These are phyloP conservation scores for Drymonia ruficornis DNA, from an alignment of 2,888 invertebrate species.

Conservation along the genomic window DNA sequence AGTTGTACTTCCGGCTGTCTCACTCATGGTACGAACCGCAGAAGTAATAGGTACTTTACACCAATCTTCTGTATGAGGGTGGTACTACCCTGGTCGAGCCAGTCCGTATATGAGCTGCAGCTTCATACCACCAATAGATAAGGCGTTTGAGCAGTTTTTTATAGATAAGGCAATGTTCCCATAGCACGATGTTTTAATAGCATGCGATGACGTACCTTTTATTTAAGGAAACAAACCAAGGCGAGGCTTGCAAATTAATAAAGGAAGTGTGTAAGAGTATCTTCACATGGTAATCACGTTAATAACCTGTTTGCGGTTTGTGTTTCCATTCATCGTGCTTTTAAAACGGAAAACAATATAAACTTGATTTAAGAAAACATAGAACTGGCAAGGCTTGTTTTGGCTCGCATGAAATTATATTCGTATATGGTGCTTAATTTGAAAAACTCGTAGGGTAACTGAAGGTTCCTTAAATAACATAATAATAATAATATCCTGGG, in stretches of 20 bases:
- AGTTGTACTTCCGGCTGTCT: too few relatives aligned
- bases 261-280: constrained; percentile 50
- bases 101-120: too few relatives aligned
- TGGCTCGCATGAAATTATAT: neutral
- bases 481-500: too few relatives aligned
- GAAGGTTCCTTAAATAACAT: neutral
- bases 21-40: too few relatives aligned
- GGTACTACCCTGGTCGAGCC: too few relatives aligned
- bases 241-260: constrained; percentile 47
- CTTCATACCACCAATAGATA: too few relatives aligned
- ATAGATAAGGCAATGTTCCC: constrained; percentile 4
- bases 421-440: neutral
- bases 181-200: constrained; percentile 21
- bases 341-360: constrained; percentile 23
- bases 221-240: constrained; percentile 49
- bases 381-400: neutral
- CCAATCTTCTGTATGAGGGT: too few relatives aligned
- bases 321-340: constrained; percentile 18
- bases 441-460: neutral
- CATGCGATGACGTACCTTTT: constrained; percentile 27
- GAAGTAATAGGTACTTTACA: too few relatives aligned
- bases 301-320: constrained; percentile 39
- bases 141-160: too few relatives aligned
- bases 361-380: constrained; percentile 10
- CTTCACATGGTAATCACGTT: constrained; percentile 39